A percentile compares a stretch with the other conserved stretches of the same genome.
Evolutionary conservation across 2,797 vertebrate species (phyloP).

Genomic region (Gymnothorax reevesii): DNA sequence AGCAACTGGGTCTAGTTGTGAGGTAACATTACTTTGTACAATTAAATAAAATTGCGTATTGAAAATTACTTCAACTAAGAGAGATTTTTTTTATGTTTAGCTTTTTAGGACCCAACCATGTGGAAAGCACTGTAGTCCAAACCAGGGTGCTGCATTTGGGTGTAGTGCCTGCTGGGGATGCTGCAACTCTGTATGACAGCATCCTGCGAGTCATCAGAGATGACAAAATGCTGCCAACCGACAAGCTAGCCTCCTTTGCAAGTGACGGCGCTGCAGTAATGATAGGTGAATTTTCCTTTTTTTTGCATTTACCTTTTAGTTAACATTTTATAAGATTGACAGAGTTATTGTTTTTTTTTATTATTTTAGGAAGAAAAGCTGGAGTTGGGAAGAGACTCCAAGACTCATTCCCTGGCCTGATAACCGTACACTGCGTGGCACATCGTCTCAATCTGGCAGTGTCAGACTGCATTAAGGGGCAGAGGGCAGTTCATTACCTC

Average conservation of each 20-base stretch:
- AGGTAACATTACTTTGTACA: too few relatives aligned
- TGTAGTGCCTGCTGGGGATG: constrained; percentile 30
- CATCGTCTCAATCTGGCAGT: constrained; percentile 29
- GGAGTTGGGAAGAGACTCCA: constrained; percentile 27
- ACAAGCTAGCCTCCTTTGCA: too few relatives aligned
- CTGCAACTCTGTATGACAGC: constrained; percentile 23
- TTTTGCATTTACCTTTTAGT: too few relatives aligned
- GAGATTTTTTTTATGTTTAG: too few relatives aligned
- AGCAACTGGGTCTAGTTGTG: too few relatives aligned
- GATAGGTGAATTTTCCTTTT: too few relatives aligned
- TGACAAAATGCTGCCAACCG: neutral
- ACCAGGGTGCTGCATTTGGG: constrained; percentile 25
- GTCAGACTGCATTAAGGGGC: constrained; percentile 35
- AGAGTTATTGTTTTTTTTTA: neutral
- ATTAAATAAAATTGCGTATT: too few relatives aligned
- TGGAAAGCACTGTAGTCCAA: too few relatives aligned
- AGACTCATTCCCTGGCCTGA: constrained; percentile 31
- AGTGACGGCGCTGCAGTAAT: too few relatives aligned
- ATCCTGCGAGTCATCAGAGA: constrained; percentile 31
- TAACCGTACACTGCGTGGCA: constrained; percentile 34
- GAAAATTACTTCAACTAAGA: too few relatives aligned
- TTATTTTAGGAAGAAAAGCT: constrained; percentile 22
- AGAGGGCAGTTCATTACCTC: constrained; percentile 30
- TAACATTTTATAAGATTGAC: too few relatives aligned
- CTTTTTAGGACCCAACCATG: too few relatives aligned